Evolutionary conservation across 2,797 vertebrate genomes (phyloP).

Genomic region (Hafferia zeledoni): DNA sequence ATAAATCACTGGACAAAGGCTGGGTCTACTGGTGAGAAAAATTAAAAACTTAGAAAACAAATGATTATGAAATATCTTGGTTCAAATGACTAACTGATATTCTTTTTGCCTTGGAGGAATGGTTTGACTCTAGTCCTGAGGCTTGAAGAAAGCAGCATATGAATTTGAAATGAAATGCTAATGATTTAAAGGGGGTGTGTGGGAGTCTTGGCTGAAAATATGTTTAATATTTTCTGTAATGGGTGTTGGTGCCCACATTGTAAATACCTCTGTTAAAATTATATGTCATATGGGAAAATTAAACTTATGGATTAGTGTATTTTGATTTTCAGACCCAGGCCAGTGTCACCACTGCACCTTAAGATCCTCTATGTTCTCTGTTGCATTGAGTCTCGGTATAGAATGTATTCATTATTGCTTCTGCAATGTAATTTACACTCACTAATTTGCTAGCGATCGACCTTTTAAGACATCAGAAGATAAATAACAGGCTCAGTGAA

Average conservation of each 20-base stretch:
- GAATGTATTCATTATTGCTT: neutral
- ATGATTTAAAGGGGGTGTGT: neutral
- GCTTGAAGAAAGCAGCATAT: neutral
- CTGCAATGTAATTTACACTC: neutral
- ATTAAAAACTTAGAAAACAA: neutral
- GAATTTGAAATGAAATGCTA: constrained; percentile 19
- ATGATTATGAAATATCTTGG: neutral
- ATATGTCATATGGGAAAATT: neutral
- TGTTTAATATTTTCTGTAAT: neutral
- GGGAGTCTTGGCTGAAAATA: neutral
- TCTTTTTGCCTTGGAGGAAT: neutral
- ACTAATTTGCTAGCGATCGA: constrained; percentile 23
- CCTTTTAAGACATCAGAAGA: constrained; percentile 15
- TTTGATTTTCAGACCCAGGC: neutral
- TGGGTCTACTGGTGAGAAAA: neutral
- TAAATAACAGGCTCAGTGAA: neutral
- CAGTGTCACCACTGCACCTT: neutral
- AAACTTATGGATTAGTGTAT: neutral
- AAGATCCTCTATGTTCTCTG: neutral
- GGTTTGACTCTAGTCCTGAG: neutral
- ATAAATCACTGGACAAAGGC: neutral
- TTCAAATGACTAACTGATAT: neutral
- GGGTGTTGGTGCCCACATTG: neutral
- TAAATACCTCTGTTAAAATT: neutral
- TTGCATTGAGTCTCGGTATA: neutral